Base-by-base conservation (phyloP, 2,888 invertebrate genomes). In the Cephonodes hylas region DNA sequence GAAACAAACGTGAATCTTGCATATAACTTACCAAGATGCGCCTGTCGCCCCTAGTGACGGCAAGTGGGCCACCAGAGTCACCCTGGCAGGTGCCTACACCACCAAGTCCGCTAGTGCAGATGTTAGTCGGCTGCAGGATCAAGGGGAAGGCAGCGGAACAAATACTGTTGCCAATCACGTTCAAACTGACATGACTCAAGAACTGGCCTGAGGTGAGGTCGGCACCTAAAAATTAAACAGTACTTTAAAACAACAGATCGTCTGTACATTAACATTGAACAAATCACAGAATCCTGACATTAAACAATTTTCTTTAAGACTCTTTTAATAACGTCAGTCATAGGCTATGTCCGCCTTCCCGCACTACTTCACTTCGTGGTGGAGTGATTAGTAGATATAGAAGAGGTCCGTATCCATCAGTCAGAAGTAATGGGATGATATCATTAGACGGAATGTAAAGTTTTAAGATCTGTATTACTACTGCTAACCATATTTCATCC, bases 61-160 rank as follows among this genome's bases (percentile, higher is more conserved):
- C 68, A 3, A 88, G 80, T 23, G 88, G 88, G 13, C 88, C 87
- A 20, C 88, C 88, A n/a, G 87, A 88, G 68, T 88, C 87, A 6
- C 88, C 87, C 0, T 65, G 23, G 68, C 88, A 88, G 3, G 78
- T 76, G 31, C 79, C 70, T 8, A 62, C 62, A 7, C 75, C 75
- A 3, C 77, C 76, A 2, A 67, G 3, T 0, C 83, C 81, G 59
- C 79, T 82, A 61, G 80, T 81, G 68, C 84, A 88, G 61, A 88
- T 75, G 72, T 87, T 84, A 57, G 70, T 66, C n/a, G 64, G 7
- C 5, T 77, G 81, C 6, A 86, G 0, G 31, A 75, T 45, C 0
- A 72, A 0, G 0, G 80, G 80, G 72, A 77, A 85, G 3, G 71
- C 64, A 0, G 59, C 0, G 0, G 63, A 61, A 70, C 87, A 86